Conservation (phyloP, 1,140 invertebrate species). For the Lepidostoma basale region DNA sequence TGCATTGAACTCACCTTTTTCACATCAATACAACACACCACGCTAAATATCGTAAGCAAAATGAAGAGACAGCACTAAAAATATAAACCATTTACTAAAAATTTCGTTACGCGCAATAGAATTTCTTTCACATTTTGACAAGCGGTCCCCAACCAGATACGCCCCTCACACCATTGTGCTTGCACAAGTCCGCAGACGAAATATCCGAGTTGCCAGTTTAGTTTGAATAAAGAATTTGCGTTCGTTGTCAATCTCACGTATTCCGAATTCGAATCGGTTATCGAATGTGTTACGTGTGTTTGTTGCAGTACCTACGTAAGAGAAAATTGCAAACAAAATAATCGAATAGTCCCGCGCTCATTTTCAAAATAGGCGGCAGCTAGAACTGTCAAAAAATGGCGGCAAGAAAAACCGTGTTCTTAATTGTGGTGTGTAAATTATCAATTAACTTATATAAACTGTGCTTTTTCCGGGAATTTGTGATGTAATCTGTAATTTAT, state of each 20-base stretch:
- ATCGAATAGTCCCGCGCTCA: too few species aligned
- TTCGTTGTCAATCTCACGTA: constrained; percentile 14
- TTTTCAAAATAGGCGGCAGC: not conserved
- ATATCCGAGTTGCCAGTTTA: too few species aligned
- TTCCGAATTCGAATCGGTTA: not conserved
- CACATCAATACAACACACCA: not conserved
- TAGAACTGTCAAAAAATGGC: constrained; percentile 18
- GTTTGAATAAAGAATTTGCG: constrained; percentile 2
- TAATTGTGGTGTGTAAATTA: not conserved
- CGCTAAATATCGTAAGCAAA: not conserved
- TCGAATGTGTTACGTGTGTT: not conserved
- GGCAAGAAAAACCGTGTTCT: not conserved
- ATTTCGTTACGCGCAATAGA: too few species aligned
- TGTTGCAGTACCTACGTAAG: too few species aligned
- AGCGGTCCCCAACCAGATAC: too few species aligned
- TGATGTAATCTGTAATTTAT: too few species aligned
- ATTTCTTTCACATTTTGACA: too few species aligned
- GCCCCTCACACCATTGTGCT: too few species aligned
- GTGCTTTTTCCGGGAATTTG: too few species aligned
- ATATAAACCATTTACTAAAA: not conserved
- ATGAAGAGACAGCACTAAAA: not conserved
- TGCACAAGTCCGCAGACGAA: too few species aligned
- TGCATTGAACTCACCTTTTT: not conserved
- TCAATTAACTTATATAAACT: not conserved
- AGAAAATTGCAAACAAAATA: too few species aligned